Conservation (phyloP, 2,888 invertebrate genomes). For the Brachypterus glaber region DNA sequence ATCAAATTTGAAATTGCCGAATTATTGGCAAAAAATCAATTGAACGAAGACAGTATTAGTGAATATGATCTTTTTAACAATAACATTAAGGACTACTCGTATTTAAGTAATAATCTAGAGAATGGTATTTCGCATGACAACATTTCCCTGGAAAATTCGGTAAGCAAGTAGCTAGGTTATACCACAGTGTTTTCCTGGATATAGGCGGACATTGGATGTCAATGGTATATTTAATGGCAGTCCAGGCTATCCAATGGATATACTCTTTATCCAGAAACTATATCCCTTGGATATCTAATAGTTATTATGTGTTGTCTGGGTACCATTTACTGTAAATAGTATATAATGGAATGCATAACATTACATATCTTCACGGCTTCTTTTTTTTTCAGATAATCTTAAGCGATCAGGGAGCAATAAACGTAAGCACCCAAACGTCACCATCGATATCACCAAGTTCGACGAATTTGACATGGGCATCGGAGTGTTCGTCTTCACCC, state of each 20-base stretch:
- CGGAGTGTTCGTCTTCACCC: conserved; percentile 38
- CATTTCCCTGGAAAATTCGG: conserved; percentile 18
- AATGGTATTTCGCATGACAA: conserved; percentile 18
- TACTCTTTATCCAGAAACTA: no score
- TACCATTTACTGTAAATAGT: no score
- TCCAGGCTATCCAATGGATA: no score
- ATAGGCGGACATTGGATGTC: no score
- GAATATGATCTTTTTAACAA: conserved; percentile 16
- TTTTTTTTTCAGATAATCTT: conserved; percentile 20
- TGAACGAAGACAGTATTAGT: conserved; percentile 15
- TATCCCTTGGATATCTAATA: no score
- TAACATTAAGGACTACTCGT: conserved; percentile 11
- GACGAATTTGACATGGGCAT: conserved; percentile 42
- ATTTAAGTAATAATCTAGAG: conserved; percentile 15
- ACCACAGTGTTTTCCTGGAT: no score
- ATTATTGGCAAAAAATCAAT: conserved; percentile 23
- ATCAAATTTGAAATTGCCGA: conserved; percentile 30
- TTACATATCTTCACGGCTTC: no score
- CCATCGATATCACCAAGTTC: conserved; percentile 40
- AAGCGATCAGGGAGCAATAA: conserved; percentile 18
- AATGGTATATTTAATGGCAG: no score
- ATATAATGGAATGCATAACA: no score
- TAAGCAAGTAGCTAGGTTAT: no score
- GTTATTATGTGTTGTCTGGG: no score
- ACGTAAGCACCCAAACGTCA: conserved; percentile 34